Percentiles rank a stretch among this genome's conserved stretches.
Evolutionary conservation across 1,140 invertebrate genomes (phyloP).

Genomic region (honey bee (Apis mellifera)): DNA sequence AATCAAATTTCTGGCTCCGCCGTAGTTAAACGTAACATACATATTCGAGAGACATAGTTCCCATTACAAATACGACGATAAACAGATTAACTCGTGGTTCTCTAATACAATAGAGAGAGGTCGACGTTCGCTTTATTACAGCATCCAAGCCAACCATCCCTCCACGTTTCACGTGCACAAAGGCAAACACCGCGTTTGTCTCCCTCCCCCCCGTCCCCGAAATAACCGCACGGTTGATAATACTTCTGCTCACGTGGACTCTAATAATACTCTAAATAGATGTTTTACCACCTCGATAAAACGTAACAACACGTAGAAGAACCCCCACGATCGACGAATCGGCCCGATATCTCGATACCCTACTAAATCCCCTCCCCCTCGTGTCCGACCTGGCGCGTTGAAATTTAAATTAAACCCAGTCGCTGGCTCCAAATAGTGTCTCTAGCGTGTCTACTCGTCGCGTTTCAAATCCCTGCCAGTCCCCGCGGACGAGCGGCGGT

Average conservation of each 20-base stretch:
- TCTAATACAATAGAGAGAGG: constrained; percentile 7
- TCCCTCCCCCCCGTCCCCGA: background rate
- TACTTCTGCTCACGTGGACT: constrained; percentile 26
- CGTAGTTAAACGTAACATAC: background rate
- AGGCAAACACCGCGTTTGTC: background rate
- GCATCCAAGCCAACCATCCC: background rate
- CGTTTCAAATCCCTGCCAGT: constrained; percentile 27
- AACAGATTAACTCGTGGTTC: constrained; percentile 7
- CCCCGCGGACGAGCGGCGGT: constrained; percentile 18
- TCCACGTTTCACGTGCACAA: background rate
- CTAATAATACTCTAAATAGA: constrained; percentile 26
- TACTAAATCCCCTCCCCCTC: no score
- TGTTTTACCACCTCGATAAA: background rate
- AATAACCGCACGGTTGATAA: background rate
- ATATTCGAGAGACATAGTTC: background rate
- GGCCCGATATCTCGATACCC: background rate
- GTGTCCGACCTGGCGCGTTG: background rate
- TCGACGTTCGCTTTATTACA: constrained; percentile 28
- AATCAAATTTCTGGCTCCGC: no score
- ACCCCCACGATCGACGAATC: background rate
- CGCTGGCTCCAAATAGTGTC: constrained; percentile 17
- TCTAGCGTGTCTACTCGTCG: constrained; percentile 12
- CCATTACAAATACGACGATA: background rate
- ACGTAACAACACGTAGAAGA: no score
- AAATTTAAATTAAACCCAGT: constrained; percentile 21